Base-by-base conservation (phyloP, 2,888 invertebrate species). In the Hoplodrina blanda region DNA sequence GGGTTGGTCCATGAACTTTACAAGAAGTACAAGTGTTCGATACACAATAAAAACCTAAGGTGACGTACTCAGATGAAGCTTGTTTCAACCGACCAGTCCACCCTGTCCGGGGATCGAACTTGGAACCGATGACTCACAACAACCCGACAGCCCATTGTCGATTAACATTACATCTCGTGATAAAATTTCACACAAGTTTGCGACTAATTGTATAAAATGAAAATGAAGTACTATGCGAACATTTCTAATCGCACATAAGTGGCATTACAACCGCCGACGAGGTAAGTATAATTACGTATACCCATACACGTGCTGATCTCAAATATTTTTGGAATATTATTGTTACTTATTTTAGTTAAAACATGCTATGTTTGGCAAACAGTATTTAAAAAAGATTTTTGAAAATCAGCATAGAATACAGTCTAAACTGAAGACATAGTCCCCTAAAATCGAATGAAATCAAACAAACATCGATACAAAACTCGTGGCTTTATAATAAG, bases 401-500 rank as follows among this genome's bases (percentile, higher is more conserved):
- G 0, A 41, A 46, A 59, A 11, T 25, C 17, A 33, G 4, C 11
- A n/a, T 37, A 13, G 6, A 49, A 68, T 41, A 37, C 13, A 37
- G 8, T 10, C 33, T 44, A 10, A 13, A 50, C 15, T 13, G 41
- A 4, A 2, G 19, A 19, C 17, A 50, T 56, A 62, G 4, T 25
- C 13, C n/a, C 15, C 30, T 8, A 54, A 70, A 59, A 54, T 54
- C 17, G 1, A 49, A 71, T 19, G 19, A 59, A 50, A 37, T 62
- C 37, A 2, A 62, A 54, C 2, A 57, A 57, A 77, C 37, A 77
- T 13, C 13, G 17, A 44, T 25, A 71, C 20, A 59, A 71, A 78
- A 62, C 62, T 13, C 17, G 46, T 46, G 49, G 57, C 49, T 50
- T 37, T 49, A 30, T 52, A 41, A 83, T 49, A 69, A 89, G 89